phyloP scores from a whole-genome alignment of 2,888 invertebrate species.

The Pedicia rivosa region DNA sequence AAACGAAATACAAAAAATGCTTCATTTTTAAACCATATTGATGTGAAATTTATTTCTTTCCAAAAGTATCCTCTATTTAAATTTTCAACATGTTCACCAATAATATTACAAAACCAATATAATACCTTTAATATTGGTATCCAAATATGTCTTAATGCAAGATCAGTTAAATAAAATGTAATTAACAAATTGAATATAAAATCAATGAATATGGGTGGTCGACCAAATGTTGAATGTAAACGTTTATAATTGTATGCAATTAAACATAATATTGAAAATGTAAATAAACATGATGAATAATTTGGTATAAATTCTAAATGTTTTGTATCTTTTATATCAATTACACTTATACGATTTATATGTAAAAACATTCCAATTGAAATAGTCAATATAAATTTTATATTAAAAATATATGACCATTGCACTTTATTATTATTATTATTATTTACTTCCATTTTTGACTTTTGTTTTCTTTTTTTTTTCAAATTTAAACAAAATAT shows the following conservation, averaged over 20 bases:
- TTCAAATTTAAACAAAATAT: too few species aligned
- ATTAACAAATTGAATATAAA: constrained; percentile 15
- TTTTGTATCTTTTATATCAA: constrained; percentile 15
- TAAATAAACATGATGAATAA: constrained; percentile 17
- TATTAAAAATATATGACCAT: too few species aligned
- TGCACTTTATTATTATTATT: too few species aligned
- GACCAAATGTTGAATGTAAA: constrained; percentile 7
- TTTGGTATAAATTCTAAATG: constrained; percentile 16
- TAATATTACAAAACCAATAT: constrained; percentile 13
- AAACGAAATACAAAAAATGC: too few species aligned
- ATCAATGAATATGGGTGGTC: constrained; percentile 12
- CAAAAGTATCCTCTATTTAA: neutral
- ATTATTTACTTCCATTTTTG: too few species aligned
- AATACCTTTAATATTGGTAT: constrained; percentile 16
- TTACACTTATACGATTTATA: constrained; percentile 14
- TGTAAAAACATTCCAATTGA: constrained; percentile 16
- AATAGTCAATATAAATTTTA: constrained; percentile 14
- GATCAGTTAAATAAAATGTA: constrained; percentile 16
- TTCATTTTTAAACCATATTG: neutral
- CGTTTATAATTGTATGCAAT: constrained; percentile 14
- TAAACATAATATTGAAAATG: constrained; percentile 16
- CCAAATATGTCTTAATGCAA: constrained; percentile 18
- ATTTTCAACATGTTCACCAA: constrained; percentile 12
- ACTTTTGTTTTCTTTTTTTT: too few species aligned
- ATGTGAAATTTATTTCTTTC: neutral